Percentiles rank a stretch among this genome's conserved stretches.
Conservation (phyloP, 2,888 invertebrate species). For the Acanthococcus lagerstroemiae region DNA sequence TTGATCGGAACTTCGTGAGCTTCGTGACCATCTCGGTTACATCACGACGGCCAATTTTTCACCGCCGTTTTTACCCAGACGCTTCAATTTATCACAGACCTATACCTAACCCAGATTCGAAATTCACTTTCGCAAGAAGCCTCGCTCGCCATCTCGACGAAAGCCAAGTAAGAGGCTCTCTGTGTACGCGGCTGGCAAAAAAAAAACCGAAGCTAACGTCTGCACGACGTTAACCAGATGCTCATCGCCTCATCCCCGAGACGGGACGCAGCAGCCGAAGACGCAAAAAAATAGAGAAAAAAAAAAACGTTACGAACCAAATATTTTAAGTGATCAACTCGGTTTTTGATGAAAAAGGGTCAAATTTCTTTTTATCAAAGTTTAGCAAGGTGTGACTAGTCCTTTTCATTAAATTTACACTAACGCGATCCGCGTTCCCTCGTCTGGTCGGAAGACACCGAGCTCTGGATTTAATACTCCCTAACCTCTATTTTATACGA, state of each 20-base stretch:
- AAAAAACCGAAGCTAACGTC: not conserved
- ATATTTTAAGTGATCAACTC: constrained; percentile 24
- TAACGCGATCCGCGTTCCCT: constrained; percentile 11
- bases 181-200: too few species aligned
- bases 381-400: constrained; percentile 27
- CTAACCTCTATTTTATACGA: constrained; percentile 6
- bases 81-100: not conserved
- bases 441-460: constrained; percentile 22
- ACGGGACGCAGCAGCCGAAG: not conserved
- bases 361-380: constrained; percentile 27
- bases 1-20: not conserved
- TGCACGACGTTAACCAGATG: constrained; percentile 20
- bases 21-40: not conserved
- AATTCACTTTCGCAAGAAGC: not conserved
- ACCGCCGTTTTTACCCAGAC: not conserved
- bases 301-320: constrained; percentile 11
- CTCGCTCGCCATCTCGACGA: not conserved
- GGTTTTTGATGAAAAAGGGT: constrained; percentile 21
- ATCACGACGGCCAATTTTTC: not conserved
- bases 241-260: not conserved
- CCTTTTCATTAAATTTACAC: constrained; percentile 27
- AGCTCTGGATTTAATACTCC: constrained; percentile 16
- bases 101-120: not conserved
- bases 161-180: too few species aligned
- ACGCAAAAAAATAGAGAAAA: not conserved